Conservation (phyloP, 2,113 vertebrate genomes). For the Nothocercus nigrocapillus region DNA sequence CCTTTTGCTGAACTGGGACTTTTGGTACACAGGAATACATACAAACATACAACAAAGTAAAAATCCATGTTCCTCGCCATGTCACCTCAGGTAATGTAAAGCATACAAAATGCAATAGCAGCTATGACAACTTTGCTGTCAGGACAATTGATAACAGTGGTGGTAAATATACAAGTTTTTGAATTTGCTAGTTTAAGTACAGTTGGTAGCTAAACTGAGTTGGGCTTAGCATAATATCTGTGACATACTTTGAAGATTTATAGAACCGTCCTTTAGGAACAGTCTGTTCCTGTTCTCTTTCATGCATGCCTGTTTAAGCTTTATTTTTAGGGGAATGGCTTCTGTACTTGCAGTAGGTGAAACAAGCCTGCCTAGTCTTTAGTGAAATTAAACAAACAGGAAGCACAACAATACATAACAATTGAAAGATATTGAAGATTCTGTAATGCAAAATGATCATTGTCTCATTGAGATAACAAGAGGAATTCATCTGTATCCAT, state of each 20-base stretch:
- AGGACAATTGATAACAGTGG: not conserved
- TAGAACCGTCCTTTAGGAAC: not conserved
- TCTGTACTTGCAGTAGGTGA: fast-evolving
- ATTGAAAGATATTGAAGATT: not conserved
- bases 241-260: not conserved
- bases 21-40: not conserved
- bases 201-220: fast-evolving
- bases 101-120: too few relatives aligned
- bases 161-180: not conserved
- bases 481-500: not conserved
- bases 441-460: not conserved
- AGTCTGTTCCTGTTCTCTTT: not conserved
- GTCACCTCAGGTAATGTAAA: not conserved
- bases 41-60: not conserved
- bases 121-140: not conserved
- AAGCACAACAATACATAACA: not conserved
- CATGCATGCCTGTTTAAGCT: fast-evolving
- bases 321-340: not conserved
- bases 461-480: not conserved
- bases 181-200: not conserved
- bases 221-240: fast-evolving
- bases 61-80: not conserved
- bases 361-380: not conserved
- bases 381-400: not conserved
- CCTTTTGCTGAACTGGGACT: not conserved